Percentiles rank a stretch among this genome's conserved stretches.
phyloP scores from a whole-genome alignment of 35 echinoderm and acorn worm species.

The Patiria miniata region DNA sequence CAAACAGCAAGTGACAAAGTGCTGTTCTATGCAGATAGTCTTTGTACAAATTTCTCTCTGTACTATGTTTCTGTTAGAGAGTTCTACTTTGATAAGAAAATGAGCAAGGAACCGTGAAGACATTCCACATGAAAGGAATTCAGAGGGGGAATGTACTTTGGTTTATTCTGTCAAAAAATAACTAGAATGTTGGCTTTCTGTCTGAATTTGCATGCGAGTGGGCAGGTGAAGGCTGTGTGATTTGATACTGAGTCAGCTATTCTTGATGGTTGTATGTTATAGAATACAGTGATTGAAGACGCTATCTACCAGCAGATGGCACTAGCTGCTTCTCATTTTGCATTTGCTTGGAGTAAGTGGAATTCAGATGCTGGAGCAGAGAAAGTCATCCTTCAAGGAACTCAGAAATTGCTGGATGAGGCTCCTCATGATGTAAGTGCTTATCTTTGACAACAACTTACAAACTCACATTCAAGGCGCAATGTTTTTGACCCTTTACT shows the following conservation, averaged over 20 bases:
- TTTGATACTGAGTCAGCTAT: neutral
- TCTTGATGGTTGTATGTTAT: neutral
- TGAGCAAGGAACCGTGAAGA: too few relatives aligned
- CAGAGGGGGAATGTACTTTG: too few relatives aligned
- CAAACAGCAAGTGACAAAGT: too few relatives aligned
- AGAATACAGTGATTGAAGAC: slow-evolving; percentile 47
- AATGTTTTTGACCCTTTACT: too few relatives aligned
- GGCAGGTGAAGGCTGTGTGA: too few relatives aligned
- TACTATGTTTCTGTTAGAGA: too few relatives aligned
- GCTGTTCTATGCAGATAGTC: neutral
- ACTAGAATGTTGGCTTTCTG: too few relatives aligned
- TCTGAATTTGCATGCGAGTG: too few relatives aligned
- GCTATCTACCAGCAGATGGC: slow-evolving; percentile 92
- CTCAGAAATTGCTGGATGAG: slow-evolving; percentile 58
- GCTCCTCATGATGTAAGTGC: slow-evolving; percentile 70
- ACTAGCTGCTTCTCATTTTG: slow-evolving; percentile 87
- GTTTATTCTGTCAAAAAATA: too few relatives aligned
- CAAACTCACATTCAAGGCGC: neutral
- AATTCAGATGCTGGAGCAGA: slow-evolving; percentile 70
- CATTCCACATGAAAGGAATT: too few relatives aligned
- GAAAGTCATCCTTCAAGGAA: slow-evolving; percentile 82
- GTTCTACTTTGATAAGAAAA: too few relatives aligned
- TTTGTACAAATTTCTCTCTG: neutral
- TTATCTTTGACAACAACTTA: neutral
- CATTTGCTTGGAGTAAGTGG: slow-evolving; percentile 95